Percentiles rank a stretch among this genome's conserved stretches.
Evolutionary conservation across 1,140 invertebrate genomes (phyloP).

Genomic region (Daktulosphaira vitifoliae): DNA sequence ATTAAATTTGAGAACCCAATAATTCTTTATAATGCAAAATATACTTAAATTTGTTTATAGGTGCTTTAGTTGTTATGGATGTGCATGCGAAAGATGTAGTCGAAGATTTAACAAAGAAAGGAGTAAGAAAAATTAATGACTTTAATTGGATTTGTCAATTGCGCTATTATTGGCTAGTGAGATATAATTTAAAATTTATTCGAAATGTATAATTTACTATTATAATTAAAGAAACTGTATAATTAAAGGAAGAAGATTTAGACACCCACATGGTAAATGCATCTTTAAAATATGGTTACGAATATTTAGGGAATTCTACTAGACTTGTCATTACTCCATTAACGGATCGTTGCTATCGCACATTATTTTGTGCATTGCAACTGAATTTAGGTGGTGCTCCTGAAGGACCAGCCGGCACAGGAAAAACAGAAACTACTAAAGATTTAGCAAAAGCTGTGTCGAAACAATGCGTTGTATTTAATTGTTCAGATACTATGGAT

Average conservation of each 20-base stretch:
- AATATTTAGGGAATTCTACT: constrained; percentile 84
- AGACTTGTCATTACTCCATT: constrained; percentile 80
- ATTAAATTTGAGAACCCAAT: too few relatives aligned
- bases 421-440: constrained; percentile 94
- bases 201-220: too few relatives aligned
- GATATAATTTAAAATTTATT: constrained; percentile 10
- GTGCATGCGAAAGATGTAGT: constrained; percentile 87
- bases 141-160: constrained; percentile 88
- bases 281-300: constrained; percentile 82
- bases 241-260: constrained; percentile 53
- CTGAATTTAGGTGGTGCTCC: constrained; percentile 76
- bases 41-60: constrained; percentile 43
- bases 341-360: constrained; percentile 86
- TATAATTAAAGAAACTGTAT: neutral
- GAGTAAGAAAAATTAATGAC: constrained; percentile 63
- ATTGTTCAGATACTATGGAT: constrained; percentile 88
- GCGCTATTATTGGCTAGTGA: constrained; percentile 90
- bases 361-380: constrained; percentile 82
- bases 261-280: constrained; percentile 88
- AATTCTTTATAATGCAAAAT: too few relatives aligned
- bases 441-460: constrained; percentile 93
- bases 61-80: constrained; percentile 81
- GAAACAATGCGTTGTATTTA: constrained; percentile 94
- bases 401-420: constrained; percentile 89
- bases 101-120: constrained; percentile 56